phyloP scores from a whole-genome alignment of 2,888 invertebrate genomes.

The Calameuta pallipes region DNA sequence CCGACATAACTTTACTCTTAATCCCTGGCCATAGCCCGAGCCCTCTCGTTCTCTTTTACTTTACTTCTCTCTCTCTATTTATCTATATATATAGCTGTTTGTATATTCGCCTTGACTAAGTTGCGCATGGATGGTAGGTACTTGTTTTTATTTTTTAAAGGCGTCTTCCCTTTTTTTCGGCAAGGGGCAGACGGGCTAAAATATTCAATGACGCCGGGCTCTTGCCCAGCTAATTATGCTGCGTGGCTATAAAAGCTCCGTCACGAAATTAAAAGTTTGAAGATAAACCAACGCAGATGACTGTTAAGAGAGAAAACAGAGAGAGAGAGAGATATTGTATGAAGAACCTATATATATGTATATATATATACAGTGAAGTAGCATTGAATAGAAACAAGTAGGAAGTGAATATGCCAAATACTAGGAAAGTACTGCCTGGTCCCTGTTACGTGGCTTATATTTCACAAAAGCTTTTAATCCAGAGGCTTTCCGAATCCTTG shows the following conservation, averaged over 20 bases:
- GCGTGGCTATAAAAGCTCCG: slow-evolving; percentile 42
- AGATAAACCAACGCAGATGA: slow-evolving; percentile 42
- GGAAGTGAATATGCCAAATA: too few relatives aligned
- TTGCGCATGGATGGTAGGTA: neutral
- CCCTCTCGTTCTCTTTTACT: slow-evolving; percentile 28
- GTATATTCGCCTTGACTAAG: neutral
- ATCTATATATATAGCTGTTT: neutral
- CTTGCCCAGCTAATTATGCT: slow-evolving; percentile 55
- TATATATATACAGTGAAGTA: too few relatives aligned
- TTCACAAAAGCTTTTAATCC: slow-evolving; percentile 34
- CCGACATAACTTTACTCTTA: slow-evolving; percentile 57
- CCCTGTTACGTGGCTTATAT: slow-evolving; percentile 24
- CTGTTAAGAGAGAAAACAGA: neutral
- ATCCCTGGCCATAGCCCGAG: slow-evolving; percentile 46
- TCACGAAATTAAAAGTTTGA: slow-evolving; percentile 51
- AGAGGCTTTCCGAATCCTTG: slow-evolving; percentile 27
- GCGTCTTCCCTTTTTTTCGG: slow-evolving; percentile 34
- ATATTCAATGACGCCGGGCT: slow-evolving; percentile 52
- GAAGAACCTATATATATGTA: too few relatives aligned
- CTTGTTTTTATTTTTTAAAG: neutral
- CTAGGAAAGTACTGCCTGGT: neutral
- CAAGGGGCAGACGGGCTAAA: slow-evolving; percentile 43
- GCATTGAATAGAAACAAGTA: too few relatives aligned
- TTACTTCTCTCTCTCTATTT: slow-evolving; percentile 1
- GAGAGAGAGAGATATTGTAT: too few relatives aligned